Base-by-base conservation (phyloP, 2,113 vertebrate genomes). In the Neomonachus schauinslandi region DNA sequence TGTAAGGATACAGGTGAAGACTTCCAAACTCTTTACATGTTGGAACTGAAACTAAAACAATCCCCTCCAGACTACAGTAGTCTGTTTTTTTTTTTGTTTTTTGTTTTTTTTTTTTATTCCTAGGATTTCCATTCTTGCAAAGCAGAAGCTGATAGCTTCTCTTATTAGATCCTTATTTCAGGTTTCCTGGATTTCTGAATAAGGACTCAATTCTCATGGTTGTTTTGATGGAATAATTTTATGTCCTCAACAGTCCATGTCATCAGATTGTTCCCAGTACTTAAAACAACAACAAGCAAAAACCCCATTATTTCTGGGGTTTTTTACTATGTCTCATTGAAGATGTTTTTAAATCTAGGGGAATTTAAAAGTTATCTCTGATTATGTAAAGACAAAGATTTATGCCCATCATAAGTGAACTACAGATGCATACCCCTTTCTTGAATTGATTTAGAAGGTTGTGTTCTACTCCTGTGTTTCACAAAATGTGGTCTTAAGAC, bases 71-170 rank as follows among this genome's bases (percentile, higher is more conserved):
- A 80, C 26, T 5, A 71, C 4, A 71, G 1, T 63, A 63, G 42
- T 92, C n/a, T 80, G 11, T 69, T 84, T 88, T 93, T 88, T 93
- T 95, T 13, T 5, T 71, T 96, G 76, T 84, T 88, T 93, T 96
- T 13, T 5, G 63, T 96, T 76, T 84, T 88, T 93, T 96, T 13
- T 71, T 96, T 21, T 57, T 79, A 55, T 80, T 92, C 46, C 59
- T 85, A 28, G 74, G 28, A 57, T 83, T 77, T 9, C 13, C 12
- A 77, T 67, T 46, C 26, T 46, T 59, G 2, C 8, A 77, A 67
- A 86, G 26, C n/a, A 85, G 63, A 81, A 53, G 26, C 26, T 72
- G 14, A 1, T 28, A 51, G 13, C 28, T n/a, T 59, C 22, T 85
- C 24, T 36, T 39, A 51, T 49, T 16, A 85, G 9, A 19, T 88